Percentiles rank a stretch among this genome's conserved stretches.
Evolutionary conservation across 2,888 invertebrate genomes (phyloP).

Genomic region (Megastigmus dorsalis): DNA sequence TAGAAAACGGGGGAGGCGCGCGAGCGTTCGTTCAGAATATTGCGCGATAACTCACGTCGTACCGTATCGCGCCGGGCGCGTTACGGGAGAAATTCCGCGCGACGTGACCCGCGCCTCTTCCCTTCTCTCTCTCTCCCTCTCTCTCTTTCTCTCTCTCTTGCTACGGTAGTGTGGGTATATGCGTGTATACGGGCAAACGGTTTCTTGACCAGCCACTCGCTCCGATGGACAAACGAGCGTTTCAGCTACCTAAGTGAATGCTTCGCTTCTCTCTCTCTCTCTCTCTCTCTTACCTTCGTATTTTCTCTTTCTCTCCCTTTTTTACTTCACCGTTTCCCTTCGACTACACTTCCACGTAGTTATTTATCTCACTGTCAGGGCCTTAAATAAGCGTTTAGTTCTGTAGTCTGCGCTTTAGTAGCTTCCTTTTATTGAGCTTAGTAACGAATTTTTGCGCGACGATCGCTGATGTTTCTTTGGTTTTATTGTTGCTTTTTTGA

Average conservation of each 20-base stretch:
- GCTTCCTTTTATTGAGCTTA: conserved; percentile 1
- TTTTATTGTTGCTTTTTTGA: too few species aligned
- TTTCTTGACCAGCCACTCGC: conserved; percentile 33
- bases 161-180: background rate
- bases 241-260: conserved; percentile 52
- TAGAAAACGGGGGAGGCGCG: background rate
- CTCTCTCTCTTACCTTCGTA: background rate
- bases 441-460: background rate
- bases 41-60: conserved; percentile 61
- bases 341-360: conserved; percentile 27
- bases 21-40: conserved; percentile 50
- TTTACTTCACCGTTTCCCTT: conserved; percentile 12
- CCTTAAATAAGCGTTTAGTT: conserved; percentile 32
- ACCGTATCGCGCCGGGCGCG: conserved; percentile 47
- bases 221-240: conserved; percentile 45
- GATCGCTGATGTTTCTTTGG: too few species aligned
- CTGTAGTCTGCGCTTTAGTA: background rate
- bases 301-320: conserved; percentile 3
- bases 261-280: conserved; percentile 14
- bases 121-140: too few species aligned
- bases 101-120: conserved; percentile 47
- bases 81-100: conserved; percentile 53
- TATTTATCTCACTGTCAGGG: conserved; percentile 30
- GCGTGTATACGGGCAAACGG: background rate
- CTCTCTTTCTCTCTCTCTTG: too few species aligned